Conservation (phyloP, 2,113 vertebrate genomes). For the Sturnira hondurensis region DNA sequence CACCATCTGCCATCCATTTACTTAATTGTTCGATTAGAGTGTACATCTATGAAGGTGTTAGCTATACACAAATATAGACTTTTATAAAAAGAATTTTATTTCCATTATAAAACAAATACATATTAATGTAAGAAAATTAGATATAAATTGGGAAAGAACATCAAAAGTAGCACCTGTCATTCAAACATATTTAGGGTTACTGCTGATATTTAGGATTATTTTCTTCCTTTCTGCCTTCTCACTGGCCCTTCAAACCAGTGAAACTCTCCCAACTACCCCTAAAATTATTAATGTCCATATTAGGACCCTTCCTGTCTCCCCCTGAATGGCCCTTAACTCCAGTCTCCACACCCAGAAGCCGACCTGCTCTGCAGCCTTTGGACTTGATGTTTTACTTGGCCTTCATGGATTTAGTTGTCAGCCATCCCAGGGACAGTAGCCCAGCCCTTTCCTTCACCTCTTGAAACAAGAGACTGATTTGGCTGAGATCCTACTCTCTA, state of each 20-base stretch:
- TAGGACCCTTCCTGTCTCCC: background rate
- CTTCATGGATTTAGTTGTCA: background rate
- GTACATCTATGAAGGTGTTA: background rate
- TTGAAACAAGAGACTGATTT: background rate
- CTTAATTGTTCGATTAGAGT: background rate
- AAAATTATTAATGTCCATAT: background rate
- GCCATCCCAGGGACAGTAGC: background rate
- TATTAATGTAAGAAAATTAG: background rate
- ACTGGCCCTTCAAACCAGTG: background rate
- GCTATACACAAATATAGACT: background rate
- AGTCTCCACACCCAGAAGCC: background rate
- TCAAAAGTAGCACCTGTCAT: background rate
- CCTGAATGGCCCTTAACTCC: background rate
- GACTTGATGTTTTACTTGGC: background rate
- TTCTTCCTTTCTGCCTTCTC: background rate
- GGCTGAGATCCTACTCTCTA: background rate
- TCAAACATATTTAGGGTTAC: background rate
- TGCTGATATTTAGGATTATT: background rate
- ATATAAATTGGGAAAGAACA: background rate
- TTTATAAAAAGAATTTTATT: background rate
- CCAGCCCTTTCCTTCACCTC: background rate
- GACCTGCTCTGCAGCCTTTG: background rate
- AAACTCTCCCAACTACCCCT: background rate
- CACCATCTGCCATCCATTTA: conserved; percentile 11
- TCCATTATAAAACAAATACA: background rate